These are phyloP conservation scores for Monopis laevigella DNA, from an alignment of 2,888 invertebrate species.

Conservation along the genomic window DNA sequence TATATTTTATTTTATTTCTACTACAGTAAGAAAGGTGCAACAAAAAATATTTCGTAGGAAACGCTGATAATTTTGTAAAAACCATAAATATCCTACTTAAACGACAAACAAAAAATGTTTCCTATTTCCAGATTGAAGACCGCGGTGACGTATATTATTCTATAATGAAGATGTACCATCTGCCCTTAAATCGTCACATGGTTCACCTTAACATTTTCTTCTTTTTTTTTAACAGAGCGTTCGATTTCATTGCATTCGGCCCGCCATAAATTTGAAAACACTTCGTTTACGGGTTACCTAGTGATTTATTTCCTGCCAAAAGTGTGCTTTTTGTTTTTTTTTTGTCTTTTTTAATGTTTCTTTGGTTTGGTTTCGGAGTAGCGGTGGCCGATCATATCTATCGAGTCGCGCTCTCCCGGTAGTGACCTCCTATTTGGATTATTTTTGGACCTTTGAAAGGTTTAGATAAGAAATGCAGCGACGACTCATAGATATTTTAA, in stretches of 20 bases:
- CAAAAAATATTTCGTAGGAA: too few relatives aligned
- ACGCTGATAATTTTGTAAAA: too few relatives aligned
- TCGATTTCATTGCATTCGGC: constrained; percentile 33
- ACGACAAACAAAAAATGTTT: constrained; percentile 53
- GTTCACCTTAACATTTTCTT: constrained; percentile 29
- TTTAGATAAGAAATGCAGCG: not conserved
- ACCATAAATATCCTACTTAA: too few relatives aligned
- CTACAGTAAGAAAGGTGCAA: too few relatives aligned
- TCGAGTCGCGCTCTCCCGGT: constrained; percentile 50
- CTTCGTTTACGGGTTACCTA: constrained; percentile 39
- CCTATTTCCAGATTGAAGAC: constrained; percentile 37
- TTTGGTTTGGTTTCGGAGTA: constrained; percentile 57
- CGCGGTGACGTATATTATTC: constrained; percentile 35
- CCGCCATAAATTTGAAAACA: constrained; percentile 62
- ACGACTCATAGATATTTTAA: not conserved
- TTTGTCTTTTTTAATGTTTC: too few relatives aligned
- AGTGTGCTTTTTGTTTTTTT: constrained; percentile 44
- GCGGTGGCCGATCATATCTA: constrained; percentile 58
- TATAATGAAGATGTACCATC: constrained; percentile 59
- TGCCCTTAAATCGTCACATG: constrained; percentile 29
- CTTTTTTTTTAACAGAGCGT: constrained; percentile 38
- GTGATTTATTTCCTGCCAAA: constrained; percentile 66
- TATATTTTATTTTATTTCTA: too few relatives aligned
- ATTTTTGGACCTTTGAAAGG: not conserved
- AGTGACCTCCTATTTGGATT: not conserved